These are phyloP conservation scores for Sinonovacula constricta DNA, from an alignment of 1,140 invertebrate genomes.

Conservation along the genomic window DNA sequence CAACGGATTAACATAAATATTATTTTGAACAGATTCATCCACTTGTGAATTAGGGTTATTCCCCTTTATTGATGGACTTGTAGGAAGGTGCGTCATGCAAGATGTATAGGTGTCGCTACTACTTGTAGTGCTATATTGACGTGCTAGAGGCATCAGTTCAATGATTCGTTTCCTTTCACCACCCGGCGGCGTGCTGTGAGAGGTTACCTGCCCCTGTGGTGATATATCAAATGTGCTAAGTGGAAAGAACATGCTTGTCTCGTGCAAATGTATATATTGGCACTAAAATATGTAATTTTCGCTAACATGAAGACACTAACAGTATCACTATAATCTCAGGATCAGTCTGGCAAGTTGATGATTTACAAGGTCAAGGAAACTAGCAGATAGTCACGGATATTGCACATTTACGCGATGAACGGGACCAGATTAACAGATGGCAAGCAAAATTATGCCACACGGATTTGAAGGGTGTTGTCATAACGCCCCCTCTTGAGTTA, in stretches of 20 bases:
- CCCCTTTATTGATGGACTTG: constrained; percentile 63
- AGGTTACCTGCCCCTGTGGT: constrained; percentile 31
- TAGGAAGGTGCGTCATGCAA: constrained; percentile 92
- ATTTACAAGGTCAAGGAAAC: too few species aligned
- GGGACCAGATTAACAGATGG: too few species aligned
- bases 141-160: constrained; percentile 85
- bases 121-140: constrained; percentile 80
- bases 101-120: constrained; percentile 94
- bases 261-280: background rate
- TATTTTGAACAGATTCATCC: constrained; percentile 79
- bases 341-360: too few species aligned
- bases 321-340: too few species aligned
- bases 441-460: too few species aligned
- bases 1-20: constrained; percentile 95
- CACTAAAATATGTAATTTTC: too few species aligned
- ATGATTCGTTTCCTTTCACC: constrained; percentile 83
- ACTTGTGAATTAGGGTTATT: constrained; percentile 26
- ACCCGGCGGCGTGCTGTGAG: constrained; percentile 1
- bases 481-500: constrained; percentile 40
- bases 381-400: too few species aligned
- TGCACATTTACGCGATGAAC: too few species aligned
- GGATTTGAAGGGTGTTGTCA: constrained; percentile 40
- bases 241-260: background rate
- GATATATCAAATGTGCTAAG: constrained; percentile 49
- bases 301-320: too few species aligned